These are phyloP conservation scores for Rhynchopsitta pachyrhyncha DNA, from an alignment of 2,113 vertebrate species.

Conservation along the genomic window DNA sequence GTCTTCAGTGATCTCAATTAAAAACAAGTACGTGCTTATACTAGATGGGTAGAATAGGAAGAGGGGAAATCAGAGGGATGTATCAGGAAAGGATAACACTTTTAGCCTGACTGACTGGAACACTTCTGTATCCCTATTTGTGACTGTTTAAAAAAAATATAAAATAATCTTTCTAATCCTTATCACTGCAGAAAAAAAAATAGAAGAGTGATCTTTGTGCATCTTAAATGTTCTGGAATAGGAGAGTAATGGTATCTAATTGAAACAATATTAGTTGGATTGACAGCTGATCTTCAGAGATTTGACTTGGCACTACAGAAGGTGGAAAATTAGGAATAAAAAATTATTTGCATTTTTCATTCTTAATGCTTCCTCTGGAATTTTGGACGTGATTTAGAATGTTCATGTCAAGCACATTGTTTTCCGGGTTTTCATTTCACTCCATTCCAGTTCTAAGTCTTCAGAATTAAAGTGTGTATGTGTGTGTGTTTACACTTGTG, in stretches of 20 bases:
- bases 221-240: not conserved
- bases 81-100: not conserved
- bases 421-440: not conserved
- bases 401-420: not conserved
- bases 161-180: not conserved
- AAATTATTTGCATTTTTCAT: not conserved
- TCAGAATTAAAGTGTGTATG: not conserved
- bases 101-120: not conserved
- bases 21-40: not conserved
- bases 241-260: not conserved
- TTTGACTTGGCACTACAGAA: not conserved
- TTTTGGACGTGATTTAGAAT: not conserved
- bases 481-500: not conserved
- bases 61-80: not conserved
- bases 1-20: not conserved
- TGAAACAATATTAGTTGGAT: not conserved
- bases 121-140: not conserved
- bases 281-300: not conserved
- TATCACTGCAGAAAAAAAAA: not conserved
- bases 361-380: not conserved
- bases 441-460: not conserved
- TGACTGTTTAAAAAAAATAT: not conserved
- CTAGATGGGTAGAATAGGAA: not conserved
- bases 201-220: not conserved
- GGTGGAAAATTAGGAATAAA: not conserved